Evolutionary conservation across 2,113 vertebrate species (phyloP).

Genomic region (Malaclemys terrapin): DNA sequence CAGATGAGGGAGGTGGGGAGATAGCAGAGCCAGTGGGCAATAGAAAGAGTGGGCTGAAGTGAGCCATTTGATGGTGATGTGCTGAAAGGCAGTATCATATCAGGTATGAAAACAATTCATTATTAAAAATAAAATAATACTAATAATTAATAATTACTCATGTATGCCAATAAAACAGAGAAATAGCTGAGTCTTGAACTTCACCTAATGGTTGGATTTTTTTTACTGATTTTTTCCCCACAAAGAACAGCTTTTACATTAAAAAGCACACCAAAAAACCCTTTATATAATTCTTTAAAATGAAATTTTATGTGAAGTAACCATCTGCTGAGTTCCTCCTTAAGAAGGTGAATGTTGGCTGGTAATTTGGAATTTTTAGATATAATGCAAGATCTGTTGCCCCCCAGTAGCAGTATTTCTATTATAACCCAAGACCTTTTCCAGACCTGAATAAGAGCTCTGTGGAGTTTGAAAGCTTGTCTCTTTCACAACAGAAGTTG

Average conservation of each 20-base stretch:
- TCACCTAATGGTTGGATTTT: neutral
- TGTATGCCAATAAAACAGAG: neutral
- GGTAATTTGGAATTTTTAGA: neutral
- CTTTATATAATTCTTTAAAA: neutral
- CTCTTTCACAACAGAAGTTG: neutral
- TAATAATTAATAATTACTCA: neutral
- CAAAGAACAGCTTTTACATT: neutral
- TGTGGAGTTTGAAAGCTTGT: neutral
- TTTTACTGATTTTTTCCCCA: neutral
- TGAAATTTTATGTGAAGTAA: neutral
- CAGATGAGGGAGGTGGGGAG: neutral
- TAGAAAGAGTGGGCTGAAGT: neutral
- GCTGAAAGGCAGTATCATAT: neutral
- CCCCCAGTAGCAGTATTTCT: too few relatives aligned
- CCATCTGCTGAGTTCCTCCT: neutral
- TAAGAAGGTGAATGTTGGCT: neutral
- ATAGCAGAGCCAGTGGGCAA: neutral
- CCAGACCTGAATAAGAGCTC: neutral
- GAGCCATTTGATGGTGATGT: neutral
- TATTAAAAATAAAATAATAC: neutral
- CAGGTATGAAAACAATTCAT: neutral
- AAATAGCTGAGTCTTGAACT: neutral
- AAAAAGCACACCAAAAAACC: neutral
- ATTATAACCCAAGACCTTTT: neutral
- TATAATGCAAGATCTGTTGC: neutral